phyloP scores from a whole-genome alignment of 2,797 vertebrate genomes.

The Darevskia mixta region DNA sequence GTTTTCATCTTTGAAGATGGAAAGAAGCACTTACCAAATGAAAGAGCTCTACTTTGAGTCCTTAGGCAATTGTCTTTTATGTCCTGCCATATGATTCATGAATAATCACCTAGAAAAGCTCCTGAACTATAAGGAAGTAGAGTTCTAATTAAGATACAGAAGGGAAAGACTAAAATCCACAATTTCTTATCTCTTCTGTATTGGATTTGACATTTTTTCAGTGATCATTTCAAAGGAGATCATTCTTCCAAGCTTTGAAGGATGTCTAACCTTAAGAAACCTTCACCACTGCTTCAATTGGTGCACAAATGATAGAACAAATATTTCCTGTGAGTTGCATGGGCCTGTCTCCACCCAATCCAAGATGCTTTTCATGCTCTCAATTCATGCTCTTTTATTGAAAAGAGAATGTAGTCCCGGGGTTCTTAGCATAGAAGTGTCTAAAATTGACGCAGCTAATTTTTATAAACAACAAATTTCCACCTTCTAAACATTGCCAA shows the following conservation, averaged over 20 bases:
- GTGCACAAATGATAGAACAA: neutral
- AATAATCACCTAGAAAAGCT: constrained; percentile 50
- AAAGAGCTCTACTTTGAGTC: constrained; percentile 57
- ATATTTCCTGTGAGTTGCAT: neutral
- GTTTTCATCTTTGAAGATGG: constrained; percentile 41
- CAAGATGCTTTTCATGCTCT: neutral
- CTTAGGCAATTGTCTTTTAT: constrained; percentile 47
- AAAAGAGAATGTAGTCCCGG: neutral
- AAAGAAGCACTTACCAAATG: constrained; percentile 51
- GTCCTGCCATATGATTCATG: constrained; percentile 49
- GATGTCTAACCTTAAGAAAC: neutral
- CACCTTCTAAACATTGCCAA: neutral
- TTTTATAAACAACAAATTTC: neutral
- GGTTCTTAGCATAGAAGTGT: neutral
- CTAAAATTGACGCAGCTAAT: neutral
- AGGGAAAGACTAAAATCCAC: constrained; percentile 50
- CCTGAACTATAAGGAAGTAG: constrained; percentile 15
- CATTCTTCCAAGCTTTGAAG: neutral
- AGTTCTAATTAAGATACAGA: constrained; percentile 52
- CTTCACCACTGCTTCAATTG: neutral
- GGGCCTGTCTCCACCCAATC: neutral
- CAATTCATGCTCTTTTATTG: neutral
- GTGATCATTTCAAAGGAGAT: constrained; percentile 1
- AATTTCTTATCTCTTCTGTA: constrained; percentile 15
- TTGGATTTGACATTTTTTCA: constrained; percentile 38